Evolutionary conservation across 2,113 vertebrate genomes (phyloP).

Genomic region (Halcyon malimbica): DNA sequence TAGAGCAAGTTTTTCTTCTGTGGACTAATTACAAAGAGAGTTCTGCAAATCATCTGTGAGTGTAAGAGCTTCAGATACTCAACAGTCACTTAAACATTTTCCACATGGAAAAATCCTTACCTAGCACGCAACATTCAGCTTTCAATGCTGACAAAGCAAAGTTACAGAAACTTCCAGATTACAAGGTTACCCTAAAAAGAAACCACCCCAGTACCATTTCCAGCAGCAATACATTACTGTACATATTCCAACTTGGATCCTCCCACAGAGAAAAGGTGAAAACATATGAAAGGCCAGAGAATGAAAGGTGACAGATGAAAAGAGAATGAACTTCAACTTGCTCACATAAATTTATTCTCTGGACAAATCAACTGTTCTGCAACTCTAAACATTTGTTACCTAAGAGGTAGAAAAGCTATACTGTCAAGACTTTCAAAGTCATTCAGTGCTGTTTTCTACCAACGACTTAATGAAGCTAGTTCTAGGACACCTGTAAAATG

Average conservation of each 20-base stretch:
- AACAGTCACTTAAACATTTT: background rate
- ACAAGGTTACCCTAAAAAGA: background rate
- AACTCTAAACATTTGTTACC: background rate
- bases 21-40: slow-evolving; percentile 75
- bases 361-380: background rate
- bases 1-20: slow-evolving; percentile 88
- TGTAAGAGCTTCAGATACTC: background rate
- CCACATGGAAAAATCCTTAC: background rate
- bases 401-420: background rate
- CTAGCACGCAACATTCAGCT: background rate
- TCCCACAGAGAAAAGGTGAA: background rate
- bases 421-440: background rate
- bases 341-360: background rate
- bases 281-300: background rate
- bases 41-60: background rate
- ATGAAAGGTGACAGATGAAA: background rate
- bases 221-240: background rate
- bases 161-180: background rate
- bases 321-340: background rate
- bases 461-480: background rate
- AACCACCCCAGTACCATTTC: background rate
- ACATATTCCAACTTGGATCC: background rate
- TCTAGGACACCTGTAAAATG: background rate
- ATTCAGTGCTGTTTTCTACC: background rate
- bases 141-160: background rate